Percentiles rank a stretch among this genome's conserved stretches.
phyloP scores from a whole-genome alignment of 1,140 invertebrate species.

The Patella vulgata region DNA sequence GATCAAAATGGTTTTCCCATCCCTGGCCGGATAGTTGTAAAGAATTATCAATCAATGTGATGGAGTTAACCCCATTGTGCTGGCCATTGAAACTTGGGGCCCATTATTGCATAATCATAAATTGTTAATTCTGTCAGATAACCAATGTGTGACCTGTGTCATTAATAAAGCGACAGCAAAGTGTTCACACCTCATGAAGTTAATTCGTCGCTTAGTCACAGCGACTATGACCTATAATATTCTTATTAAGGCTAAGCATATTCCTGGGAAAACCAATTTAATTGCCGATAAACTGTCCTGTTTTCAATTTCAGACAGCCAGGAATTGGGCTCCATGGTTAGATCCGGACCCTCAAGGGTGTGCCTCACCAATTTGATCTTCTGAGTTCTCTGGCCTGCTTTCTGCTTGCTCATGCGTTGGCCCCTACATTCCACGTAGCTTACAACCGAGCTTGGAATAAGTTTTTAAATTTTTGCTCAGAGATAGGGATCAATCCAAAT shows the following conservation, averaged over 20 bases:
- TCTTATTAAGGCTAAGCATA: not conserved
- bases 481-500: no score
- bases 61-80: constrained; percentile 17
- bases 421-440: no score
- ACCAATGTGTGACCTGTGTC: not conserved
- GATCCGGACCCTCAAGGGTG: no score
- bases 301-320: no score
- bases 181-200: not conserved
- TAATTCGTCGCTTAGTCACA: not conserved
- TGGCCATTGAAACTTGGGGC: constrained; percentile 26
- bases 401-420: no score
- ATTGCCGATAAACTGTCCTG: no score
- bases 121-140: not conserved
- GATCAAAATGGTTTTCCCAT: constrained; percentile 13
- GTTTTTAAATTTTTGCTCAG: no score
- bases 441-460: no score
- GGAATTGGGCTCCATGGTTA: no score
- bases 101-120: constrained; percentile 2
- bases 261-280: no score
- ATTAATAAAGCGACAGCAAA: not conserved
- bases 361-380: no score
- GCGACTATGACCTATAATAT: not conserved
- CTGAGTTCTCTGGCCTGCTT: no score
- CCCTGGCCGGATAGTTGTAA: not conserved
- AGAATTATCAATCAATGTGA: constrained; percentile 3